A percentile compares a stretch with the other conserved stretches of the same genome.
These are phyloP conservation scores for Melanotaenia pygmaea DNA, from an alignment of 2,797 vertebrate species.

Conservation along the genomic window DNA sequence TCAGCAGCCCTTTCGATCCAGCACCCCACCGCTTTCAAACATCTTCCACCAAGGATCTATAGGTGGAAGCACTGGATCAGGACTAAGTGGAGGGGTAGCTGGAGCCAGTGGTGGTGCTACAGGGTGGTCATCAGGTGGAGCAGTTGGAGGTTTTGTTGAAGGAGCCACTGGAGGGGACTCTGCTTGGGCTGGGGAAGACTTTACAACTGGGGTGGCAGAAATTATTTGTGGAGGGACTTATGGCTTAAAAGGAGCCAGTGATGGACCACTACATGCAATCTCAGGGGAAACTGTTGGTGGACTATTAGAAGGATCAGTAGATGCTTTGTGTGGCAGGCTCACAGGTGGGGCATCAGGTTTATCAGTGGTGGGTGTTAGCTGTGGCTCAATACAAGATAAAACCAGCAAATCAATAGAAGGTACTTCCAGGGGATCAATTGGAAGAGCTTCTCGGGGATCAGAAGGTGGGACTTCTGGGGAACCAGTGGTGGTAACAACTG, in stretches of 20 bases:
- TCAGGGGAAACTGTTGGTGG: slow-evolving; percentile 64
- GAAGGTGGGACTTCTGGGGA: slow-evolving; percentile 35
- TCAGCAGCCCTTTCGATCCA: slow-evolving; percentile 75
- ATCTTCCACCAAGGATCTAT: slow-evolving; percentile 82
- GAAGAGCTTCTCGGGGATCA: slow-evolving; percentile 46
- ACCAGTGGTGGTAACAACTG: slow-evolving; percentile 25
- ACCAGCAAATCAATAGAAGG: slow-evolving; percentile 52
- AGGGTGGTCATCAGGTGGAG: slow-evolving; percentile 70
- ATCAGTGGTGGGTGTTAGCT: slow-evolving; percentile 36
- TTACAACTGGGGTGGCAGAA: slow-evolving; percentile 59
- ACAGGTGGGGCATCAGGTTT: slow-evolving; percentile 41
- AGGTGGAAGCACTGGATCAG: slow-evolving; percentile 74
- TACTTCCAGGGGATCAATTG: slow-evolving; percentile 51
- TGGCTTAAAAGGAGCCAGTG: slow-evolving; percentile 39
- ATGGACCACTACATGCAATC: slow-evolving; percentile 54
- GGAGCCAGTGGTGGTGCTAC: slow-evolving; percentile 70
- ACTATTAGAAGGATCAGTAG: slow-evolving; percentile 50
- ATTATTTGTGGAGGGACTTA: slow-evolving; percentile 35
- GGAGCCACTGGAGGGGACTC: slow-evolving; percentile 66
- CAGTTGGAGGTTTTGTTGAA: slow-evolving; percentile 67
- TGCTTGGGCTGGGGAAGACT: slow-evolving; percentile 71
- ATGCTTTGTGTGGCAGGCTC: slow-evolving; percentile 49
- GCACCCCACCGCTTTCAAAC: slow-evolving; percentile 79
- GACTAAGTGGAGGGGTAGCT: slow-evolving; percentile 67
- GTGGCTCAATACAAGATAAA: slow-evolving; percentile 54